Percentiles rank a stretch among this genome's conserved stretches.
Evolutionary conservation across 1,140 invertebrate species (phyloP).

Genomic region (Anastrepha obliqua): DNA sequence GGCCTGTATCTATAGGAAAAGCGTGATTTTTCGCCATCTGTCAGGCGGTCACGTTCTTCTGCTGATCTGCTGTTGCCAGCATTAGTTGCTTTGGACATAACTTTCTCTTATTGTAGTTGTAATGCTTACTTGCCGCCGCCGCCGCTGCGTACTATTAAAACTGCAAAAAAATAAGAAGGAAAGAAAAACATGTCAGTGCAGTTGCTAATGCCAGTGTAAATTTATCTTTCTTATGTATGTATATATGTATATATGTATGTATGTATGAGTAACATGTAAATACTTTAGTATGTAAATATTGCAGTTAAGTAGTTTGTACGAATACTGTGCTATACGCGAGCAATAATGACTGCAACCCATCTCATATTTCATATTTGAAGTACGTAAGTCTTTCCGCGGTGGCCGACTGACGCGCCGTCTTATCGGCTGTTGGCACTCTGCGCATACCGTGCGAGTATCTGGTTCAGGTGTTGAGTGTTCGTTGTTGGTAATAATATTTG

Average conservation of each 20-base stretch:
- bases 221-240: neutral
- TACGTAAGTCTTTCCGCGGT: conserved; percentile 1
- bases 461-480: conserved; percentile 5
- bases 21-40: conserved; percentile 45
- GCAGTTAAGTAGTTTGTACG: conserved; percentile 6
- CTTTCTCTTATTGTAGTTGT: conserved; percentile 62
- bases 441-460: neutral
- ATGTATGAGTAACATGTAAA: too few relatives aligned
- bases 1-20: neutral
- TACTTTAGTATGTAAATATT: neutral
- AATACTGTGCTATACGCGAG: neutral
- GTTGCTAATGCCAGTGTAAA: neutral
- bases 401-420: conserved; percentile 20
- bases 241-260: too few relatives aligned
- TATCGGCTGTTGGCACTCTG: conserved; percentile 8
- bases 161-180: neutral
- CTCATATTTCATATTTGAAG: conserved; percentile 47
- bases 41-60: conserved; percentile 38
- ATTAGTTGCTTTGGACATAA: conserved; percentile 62
- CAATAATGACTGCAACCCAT: neutral
- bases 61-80: conserved; percentile 56
- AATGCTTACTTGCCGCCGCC: conserved; percentile 1
- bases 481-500: neutral
- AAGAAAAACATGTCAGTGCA: conserved; percentile 40
- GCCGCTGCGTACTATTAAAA: neutral